phyloP scores from a whole-genome alignment of 2,113 vertebrate genomes.

The Pionites leucogaster region DNA sequence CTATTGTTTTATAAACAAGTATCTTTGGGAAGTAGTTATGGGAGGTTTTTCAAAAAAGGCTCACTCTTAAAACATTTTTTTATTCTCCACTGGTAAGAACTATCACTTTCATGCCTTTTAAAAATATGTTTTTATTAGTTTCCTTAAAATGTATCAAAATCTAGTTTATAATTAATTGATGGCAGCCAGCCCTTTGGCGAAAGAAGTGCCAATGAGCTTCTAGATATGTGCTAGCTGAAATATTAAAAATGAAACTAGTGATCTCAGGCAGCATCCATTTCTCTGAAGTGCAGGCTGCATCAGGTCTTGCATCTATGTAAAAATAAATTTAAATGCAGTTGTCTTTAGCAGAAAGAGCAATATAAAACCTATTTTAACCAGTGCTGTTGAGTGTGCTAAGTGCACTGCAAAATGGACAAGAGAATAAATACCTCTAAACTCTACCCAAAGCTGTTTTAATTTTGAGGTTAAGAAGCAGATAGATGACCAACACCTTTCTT shows the following conservation, averaged over 20 bases:
- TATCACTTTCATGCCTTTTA: not conserved
- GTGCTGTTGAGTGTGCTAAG: not conserved
- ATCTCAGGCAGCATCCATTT: not conserved
- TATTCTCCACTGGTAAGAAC: not conserved
- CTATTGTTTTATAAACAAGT: not conserved
- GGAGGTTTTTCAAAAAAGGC: not conserved
- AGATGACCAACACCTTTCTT: not conserved
- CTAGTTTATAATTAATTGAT: not conserved
- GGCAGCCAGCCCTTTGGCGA: not conserved
- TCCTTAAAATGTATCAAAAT: not conserved
- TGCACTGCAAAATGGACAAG: not conserved
- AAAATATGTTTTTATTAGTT: not conserved
- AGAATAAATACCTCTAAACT: not conserved
- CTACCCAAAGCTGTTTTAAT: not conserved
- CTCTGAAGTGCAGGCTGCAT: not conserved
- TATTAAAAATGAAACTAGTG: not conserved
- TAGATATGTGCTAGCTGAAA: not conserved
- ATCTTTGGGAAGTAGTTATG: not conserved
- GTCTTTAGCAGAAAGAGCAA: not conserved
- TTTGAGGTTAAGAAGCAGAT: not conserved
- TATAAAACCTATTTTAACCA: not conserved
- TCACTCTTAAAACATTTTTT: not conserved
- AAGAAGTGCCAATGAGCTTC: not conserved
- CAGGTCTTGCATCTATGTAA: not conserved
- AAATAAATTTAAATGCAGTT: not conserved